Evolutionary conservation across 2,113 vertebrate genomes (phyloP).

Genomic region (Cettia cetti): DNA sequence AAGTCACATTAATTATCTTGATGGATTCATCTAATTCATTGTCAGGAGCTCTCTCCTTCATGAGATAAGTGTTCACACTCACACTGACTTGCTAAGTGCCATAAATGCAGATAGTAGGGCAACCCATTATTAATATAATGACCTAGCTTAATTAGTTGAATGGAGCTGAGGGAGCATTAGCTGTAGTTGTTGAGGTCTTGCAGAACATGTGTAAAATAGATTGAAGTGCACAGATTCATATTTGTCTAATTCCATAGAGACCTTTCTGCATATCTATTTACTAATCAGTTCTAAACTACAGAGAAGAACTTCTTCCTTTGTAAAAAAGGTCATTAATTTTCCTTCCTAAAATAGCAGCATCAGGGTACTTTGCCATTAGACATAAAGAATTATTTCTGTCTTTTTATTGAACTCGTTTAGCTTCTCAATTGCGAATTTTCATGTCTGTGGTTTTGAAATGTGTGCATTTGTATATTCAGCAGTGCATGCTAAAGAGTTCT

Average conservation of each 20-base stretch:
- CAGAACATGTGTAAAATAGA: constrained; percentile 30
- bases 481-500: background rate
- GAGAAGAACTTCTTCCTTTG: background rate
- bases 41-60: constrained; percentile 30
- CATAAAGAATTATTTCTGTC: background rate
- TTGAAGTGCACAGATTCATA: constrained; percentile 15
- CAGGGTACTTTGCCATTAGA: background rate
- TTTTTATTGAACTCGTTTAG: background rate
- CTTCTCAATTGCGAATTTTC: background rate
- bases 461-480: background rate
- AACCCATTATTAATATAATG: constrained; percentile 42
- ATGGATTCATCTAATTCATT: constrained; percentile 56
- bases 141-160: constrained; percentile 41
- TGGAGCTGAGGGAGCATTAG: constrained; percentile 51
- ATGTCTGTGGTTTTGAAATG: background rate
- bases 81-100: constrained; percentile 47
- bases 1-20: constrained; percentile 54
- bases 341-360: constrained; percentile 27
- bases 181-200: constrained; percentile 13
- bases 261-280: constrained; percentile 17
- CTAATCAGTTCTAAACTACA: constrained; percentile 31
- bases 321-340: background rate
- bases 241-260: background rate
- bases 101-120: constrained; percentile 44
- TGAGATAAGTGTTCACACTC: background rate